Evolutionary conservation across 2,888 invertebrate genomes (phyloP).

Genomic region (Ectobius pallidus): DNA sequence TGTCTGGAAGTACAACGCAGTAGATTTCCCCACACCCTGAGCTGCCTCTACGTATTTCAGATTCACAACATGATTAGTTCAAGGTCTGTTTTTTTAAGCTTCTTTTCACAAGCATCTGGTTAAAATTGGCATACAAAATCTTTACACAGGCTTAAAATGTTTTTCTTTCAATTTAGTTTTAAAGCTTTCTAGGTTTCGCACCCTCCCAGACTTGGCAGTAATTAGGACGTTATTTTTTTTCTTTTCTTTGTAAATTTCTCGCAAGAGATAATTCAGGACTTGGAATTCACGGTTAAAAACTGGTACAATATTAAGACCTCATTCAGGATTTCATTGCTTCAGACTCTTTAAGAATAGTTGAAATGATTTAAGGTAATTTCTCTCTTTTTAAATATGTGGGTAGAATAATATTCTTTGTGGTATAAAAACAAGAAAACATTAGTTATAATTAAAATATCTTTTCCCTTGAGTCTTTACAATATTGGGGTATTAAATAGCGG

Average conservation of each 20-base stretch:
- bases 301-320: neutral
- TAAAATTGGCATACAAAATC: neutral
- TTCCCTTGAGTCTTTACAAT: no score
- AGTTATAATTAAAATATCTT: no score
- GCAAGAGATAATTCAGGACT: neutral
- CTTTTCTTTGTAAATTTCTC: neutral
- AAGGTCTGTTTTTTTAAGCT: no score
- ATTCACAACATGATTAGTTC: neutral
- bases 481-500: no score
- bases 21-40: neutral
- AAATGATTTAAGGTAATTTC: neutral
- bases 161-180: neutral
- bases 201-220: neutral
- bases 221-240: neutral
- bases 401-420: neutral
- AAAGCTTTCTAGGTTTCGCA: no score
- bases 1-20: neutral
- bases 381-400: no score
- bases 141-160: neutral
- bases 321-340: neutral
- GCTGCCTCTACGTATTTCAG: neutral
- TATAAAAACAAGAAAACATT: no score
- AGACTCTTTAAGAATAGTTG: neutral
- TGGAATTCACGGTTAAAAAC: neutral
- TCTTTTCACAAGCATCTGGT: neutral